A percentile compares a stretch with the other conserved stretches of the same genome.
These are phyloP conservation scores for Xestia rhomboidea DNA, from an alignment of 2,888 invertebrate genomes.

Conservation along the genomic window DNA sequence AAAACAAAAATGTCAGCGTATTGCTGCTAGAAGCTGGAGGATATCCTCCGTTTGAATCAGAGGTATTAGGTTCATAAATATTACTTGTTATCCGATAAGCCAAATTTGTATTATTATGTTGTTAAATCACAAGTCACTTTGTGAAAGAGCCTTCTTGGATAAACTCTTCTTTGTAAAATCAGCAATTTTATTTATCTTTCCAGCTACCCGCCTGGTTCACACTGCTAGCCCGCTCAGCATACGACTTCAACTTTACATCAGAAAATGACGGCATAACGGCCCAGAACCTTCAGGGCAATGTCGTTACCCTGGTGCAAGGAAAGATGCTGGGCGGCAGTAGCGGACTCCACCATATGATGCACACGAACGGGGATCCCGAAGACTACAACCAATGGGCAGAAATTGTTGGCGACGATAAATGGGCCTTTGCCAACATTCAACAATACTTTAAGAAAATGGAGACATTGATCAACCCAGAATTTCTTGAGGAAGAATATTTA, in stretches of 20 bases:
- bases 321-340: constrained; percentile 46
- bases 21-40: constrained; percentile 45
- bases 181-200: neutral
- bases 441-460: constrained; percentile 39
- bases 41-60: constrained; percentile 36
- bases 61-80: constrained; percentile 13
- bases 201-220: constrained; percentile 32
- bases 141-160: too few relatives aligned
- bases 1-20: constrained; percentile 18
- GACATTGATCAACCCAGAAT: neutral
- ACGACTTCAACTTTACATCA: constrained; percentile 41
- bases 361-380: constrained; percentile 29
- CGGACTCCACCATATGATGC: constrained; percentile 38
- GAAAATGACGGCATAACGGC: constrained; percentile 34
- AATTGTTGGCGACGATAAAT: constrained; percentile 12
- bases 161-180: neutral
- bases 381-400: constrained; percentile 43
- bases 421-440: constrained; percentile 28
- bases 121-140: neutral
- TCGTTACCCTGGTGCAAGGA: constrained; percentile 28
- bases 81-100: neutral
- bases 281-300: constrained; percentile 31
- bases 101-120: neutral
- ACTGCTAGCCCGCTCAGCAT: constrained; percentile 19
- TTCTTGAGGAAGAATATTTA: constrained; percentile 1